Conservation (phyloP, 2,797 vertebrate genomes). For the Enteromius radiatus region DNA sequence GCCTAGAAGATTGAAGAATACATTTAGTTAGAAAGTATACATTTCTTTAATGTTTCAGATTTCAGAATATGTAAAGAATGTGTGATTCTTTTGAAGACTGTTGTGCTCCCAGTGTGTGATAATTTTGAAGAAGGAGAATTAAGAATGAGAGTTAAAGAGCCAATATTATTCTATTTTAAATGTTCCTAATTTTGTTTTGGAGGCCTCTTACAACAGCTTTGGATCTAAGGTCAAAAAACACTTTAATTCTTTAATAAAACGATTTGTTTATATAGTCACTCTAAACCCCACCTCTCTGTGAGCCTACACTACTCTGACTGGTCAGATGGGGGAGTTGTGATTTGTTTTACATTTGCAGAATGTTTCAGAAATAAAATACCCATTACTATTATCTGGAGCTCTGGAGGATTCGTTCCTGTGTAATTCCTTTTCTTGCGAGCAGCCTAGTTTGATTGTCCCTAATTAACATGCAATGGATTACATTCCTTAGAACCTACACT, state of each 20-base stretch:
- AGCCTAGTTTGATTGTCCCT: slow-evolving; percentile 36
- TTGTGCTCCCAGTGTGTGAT: background rate
- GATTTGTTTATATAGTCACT: background rate
- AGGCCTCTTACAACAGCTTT: background rate
- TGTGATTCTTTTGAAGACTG: background rate
- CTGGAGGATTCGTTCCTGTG: background rate
- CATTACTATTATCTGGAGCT: background rate
- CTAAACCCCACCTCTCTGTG: background rate
- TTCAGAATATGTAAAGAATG: background rate
- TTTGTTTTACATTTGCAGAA: background rate
- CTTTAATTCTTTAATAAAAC: background rate
- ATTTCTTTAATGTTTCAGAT: background rate
- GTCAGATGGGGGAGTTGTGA: background rate
- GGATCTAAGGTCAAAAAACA: background rate
- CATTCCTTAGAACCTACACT: slow-evolving; percentile 31
- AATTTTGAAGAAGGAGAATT: background rate
- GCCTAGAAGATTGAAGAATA: slow-evolving; percentile 62
- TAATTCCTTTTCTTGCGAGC: background rate
- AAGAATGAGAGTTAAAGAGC: background rate
- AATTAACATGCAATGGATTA: slow-evolving; percentile 55
- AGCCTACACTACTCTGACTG: background rate
- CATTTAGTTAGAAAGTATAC: slow-evolving; percentile 7
- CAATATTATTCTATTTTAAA: too few relatives aligned
- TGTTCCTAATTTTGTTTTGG: background rate
- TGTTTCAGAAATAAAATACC: background rate